phyloP scores from a whole-genome alignment of 92 coral and sea anemone genomes.

The Epizoanthus illoricatus region DNA sequence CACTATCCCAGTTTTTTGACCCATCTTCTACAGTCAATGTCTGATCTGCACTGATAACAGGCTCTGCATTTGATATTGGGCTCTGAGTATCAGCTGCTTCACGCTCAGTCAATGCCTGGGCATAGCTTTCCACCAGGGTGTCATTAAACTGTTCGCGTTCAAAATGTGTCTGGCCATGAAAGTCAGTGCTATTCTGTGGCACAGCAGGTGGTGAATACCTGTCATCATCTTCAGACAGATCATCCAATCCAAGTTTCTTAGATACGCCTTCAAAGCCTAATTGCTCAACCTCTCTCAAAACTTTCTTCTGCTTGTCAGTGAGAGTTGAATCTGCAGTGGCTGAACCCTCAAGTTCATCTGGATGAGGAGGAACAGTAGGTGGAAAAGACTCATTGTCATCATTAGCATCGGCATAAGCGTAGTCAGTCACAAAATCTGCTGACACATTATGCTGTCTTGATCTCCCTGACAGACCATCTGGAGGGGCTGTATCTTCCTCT shows the following conservation, averaged over 20 bases:
- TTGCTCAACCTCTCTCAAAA: slow-evolving; percentile 60
- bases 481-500: slow-evolving; percentile 13
- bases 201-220: slow-evolving; percentile 54
- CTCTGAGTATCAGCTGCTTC: slow-evolving; percentile 40
- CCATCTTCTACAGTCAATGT: not conserved
- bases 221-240: slow-evolving; percentile 73
- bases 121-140: slow-evolving; percentile 50
- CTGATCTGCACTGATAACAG: not conserved
- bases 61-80: slow-evolving; percentile 35
- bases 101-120: slow-evolving; percentile 34
- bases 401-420: not conserved
- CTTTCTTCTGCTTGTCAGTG: slow-evolving; percentile 53
- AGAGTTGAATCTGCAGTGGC: slow-evolving; percentile 16
- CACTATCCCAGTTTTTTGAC: not conserved
- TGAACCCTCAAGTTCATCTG: slow-evolving; percentile 1
- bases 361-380: slow-evolving; percentile 5
- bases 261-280: slow-evolving; percentile 81
- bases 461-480: not conserved
- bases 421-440: not conserved
- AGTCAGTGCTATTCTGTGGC: slow-evolving; percentile 55
- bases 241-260: slow-evolving; percentile 72
- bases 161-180: slow-evolving; percentile 60
- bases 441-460: not conserved
- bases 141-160: slow-evolving; percentile 80
- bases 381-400: no score